Conservation (phyloP, 64 coral and sea anemone genomes). For the Pocillopora verrucosa region DNA sequence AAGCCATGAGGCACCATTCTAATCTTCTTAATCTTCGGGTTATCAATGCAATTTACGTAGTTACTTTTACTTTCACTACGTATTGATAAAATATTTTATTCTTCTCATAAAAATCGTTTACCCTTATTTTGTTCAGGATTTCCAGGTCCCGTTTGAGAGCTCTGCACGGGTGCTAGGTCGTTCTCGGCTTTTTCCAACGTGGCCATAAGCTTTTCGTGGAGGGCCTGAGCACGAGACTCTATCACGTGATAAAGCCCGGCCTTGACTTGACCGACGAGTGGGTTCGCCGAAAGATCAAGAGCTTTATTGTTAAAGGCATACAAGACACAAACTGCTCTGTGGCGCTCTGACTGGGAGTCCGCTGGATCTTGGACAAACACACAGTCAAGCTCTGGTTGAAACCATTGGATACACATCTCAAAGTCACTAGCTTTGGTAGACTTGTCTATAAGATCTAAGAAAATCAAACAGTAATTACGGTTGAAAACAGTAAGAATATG, state of each 20-base stretch:
- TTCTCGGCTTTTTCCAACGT: constrained; percentile 75
- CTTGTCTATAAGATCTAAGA: constrained; percentile 29
- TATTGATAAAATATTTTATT: too few relatives aligned
- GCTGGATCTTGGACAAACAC: neutral
- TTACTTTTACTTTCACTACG: too few relatives aligned
- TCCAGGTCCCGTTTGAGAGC: constrained; percentile 29
- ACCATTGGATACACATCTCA: constrained; percentile 84
- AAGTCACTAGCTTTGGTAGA: constrained; percentile 51
- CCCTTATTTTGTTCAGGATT: constrained; percentile 17
- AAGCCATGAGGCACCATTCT: too few relatives aligned
- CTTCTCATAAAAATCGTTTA: too few relatives aligned
- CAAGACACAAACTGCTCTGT: constrained; percentile 14
- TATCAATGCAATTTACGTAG: too few relatives aligned
- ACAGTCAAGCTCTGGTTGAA: constrained; percentile 30
- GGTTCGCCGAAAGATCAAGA: constrained; percentile 22
- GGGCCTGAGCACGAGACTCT: constrained; percentile 42
- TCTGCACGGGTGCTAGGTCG: constrained; percentile 47
- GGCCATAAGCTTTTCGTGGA: constrained; percentile 76
- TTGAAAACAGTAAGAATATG: neutral
- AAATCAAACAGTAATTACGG: neutral
- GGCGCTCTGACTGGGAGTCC: neutral
- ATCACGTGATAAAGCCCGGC: constrained; percentile 58
- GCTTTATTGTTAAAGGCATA: constrained; percentile 78
- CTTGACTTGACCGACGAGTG: constrained; percentile 28
- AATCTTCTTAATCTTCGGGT: too few relatives aligned